Percentiles rank a stretch among this genome's conserved stretches.
Evolutionary conservation across 2,797 vertebrate genomes (phyloP).

Genomic region (Cichlasoma orientale): DNA sequence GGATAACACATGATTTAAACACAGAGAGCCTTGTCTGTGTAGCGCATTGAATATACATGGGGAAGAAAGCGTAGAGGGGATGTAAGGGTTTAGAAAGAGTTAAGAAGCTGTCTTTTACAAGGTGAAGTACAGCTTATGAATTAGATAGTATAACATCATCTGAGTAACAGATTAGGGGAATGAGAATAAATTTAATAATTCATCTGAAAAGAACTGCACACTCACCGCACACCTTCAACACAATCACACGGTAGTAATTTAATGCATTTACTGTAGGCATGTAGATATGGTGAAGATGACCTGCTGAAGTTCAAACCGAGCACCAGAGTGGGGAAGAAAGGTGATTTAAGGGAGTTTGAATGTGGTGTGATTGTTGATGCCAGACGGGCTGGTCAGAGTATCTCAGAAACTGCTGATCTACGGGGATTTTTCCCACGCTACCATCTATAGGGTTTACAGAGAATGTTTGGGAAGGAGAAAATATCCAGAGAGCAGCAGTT

Average conservation of each 20-base stretch:
- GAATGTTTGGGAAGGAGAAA: background rate
- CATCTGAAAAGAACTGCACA: background rate
- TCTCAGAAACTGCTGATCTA: background rate
- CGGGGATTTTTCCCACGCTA: background rate
- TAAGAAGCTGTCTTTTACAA: conserved; percentile 45
- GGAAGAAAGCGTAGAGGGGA: background rate
- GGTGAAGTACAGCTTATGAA: conserved; percentile 48
- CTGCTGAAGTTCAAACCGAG: too few species aligned
- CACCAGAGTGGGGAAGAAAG: too few species aligned
- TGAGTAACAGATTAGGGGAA: conserved; percentile 7
- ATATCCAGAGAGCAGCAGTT: background rate
- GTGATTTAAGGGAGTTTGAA: background rate
- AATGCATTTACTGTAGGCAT: too few species aligned
- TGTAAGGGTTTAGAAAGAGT: conserved; percentile 13
- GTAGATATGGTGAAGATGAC: too few species aligned
- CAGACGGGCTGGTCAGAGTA: background rate
- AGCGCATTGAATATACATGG: conserved; percentile 27
- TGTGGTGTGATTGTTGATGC: background rate
- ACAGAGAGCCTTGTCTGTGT: conserved; percentile 16
- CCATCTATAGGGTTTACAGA: background rate
- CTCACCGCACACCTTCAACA: background rate
- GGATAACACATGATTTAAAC: conserved; percentile 50
- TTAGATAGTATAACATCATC: conserved; percentile 28
- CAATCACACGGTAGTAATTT: background rate
- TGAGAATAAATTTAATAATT: conserved; percentile 32